These are phyloP conservation scores for Hydriomena furcata DNA, from an alignment of 2,888 invertebrate species.

Conservation along the genomic window DNA sequence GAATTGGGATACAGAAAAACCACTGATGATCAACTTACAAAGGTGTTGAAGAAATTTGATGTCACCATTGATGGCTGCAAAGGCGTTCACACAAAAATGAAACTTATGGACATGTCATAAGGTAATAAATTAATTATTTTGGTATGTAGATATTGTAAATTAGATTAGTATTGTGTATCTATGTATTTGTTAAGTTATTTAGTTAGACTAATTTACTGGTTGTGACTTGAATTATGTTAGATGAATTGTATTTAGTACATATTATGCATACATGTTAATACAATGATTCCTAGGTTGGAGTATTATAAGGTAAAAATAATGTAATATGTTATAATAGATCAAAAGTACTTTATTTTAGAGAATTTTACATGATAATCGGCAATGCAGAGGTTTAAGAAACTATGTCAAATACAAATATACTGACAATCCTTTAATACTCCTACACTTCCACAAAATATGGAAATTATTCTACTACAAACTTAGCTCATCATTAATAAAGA, in stretches of 20 bases:
- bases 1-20: slow-evolving; percentile 49
- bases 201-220: slow-evolving; percentile 8
- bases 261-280: background rate
- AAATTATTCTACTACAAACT: slow-evolving; percentile 74
- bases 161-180: background rate
- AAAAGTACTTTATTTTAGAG: slow-evolving; percentile 84
- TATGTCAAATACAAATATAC: slow-evolving; percentile 78
- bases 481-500: slow-evolving; percentile 67
- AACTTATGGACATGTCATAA: slow-evolving; percentile 47
- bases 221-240: slow-evolving; percentile 1
- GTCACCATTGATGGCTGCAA: slow-evolving; percentile 73
- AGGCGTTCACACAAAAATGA: slow-evolving; percentile 72
- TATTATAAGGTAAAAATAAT: slow-evolving; percentile 20
- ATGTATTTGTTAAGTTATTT: slow-evolving; percentile 12
- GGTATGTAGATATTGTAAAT: slow-evolving; percentile 12
- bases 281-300: background rate
- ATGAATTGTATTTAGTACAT: background rate
- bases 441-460: slow-evolving; percentile 70
- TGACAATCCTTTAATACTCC: slow-evolving; percentile 75
- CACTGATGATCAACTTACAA: slow-evolving; percentile 42
- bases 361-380: slow-evolving; percentile 83
- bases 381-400: slow-evolving; percentile 81
- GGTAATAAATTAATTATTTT: slow-evolving; percentile 19
- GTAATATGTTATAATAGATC: slow-evolving; percentile 61
- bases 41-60: slow-evolving; percentile 64